Percentiles rank a stretch among this genome's conserved stretches.
Conservation (phyloP, 30 jellyfish, hydroid and myxozoan genomes). For the Aurelia coerulea region DNA sequence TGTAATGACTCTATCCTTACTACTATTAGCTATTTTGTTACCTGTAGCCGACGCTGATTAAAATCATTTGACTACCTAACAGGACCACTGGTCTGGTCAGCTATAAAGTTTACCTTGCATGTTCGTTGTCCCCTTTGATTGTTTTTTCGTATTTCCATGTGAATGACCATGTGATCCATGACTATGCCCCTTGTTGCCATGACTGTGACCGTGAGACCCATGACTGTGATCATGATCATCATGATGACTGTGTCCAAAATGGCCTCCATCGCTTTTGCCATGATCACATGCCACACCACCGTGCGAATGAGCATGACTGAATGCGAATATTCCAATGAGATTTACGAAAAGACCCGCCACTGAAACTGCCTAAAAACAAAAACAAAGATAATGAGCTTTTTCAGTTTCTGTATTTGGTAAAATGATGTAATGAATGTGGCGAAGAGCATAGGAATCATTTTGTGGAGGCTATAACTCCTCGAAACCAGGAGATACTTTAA, state of each 20-base stretch:
- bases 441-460: no score
- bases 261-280: constrained; percentile 40
- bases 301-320: constrained; percentile 90
- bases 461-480: no score
- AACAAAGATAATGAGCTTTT: background rate
- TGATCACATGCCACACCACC: constrained; percentile 83
- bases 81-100: no score
- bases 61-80: no score
- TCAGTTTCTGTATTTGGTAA: no score
- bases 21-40: no score
- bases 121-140: constrained; percentile 73
- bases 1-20: no score
- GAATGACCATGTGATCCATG: constrained; percentile 30
- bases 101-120: constrained; percentile 72
- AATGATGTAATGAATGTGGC: no score
- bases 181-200: constrained; percentile 29
- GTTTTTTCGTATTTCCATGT: constrained; percentile 30
- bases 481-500: no score
- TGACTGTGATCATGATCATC: constrained; percentile 31
- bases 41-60: no score
- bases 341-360: constrained; percentile 85
- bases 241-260: constrained; percentile 46
- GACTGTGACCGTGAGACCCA: constrained; percentile 44
- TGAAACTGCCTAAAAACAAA: constrained; percentile 69
- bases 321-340: constrained; percentile 84